Base-by-base conservation (phyloP, 2,888 invertebrate genomes). In the Tridacna gigas region DNA sequence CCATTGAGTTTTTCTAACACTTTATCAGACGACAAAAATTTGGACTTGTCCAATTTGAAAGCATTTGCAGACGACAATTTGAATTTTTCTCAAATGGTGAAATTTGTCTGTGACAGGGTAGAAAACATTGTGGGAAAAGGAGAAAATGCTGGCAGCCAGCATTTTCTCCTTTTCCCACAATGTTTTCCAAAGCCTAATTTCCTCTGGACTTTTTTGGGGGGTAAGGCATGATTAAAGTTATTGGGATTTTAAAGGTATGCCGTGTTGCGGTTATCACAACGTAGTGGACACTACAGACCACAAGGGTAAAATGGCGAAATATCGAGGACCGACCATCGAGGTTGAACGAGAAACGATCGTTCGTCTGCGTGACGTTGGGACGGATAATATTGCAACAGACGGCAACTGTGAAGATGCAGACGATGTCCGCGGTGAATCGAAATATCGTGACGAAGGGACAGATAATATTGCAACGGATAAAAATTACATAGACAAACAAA, bases 341-440 rank as follows among this genome's bases (percentile, higher is more conserved):
- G 74, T 71, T 2, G 80, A 84, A 25, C 78, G 81, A 37, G 84
- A 82, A 74, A 84, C 84, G 5, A 84, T 84, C 37, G 63, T 84
- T 13, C 75, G 84, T 11, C 67, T 84, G 22, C 71, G 79, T 45
- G 84, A 84, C 63, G 82, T 73, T 7, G 84, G 84, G 3, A 82
- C 82, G 25, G 84, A 84, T 61, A 84, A 84, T 22, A 84, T 84
- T 61, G 84, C 84, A 11, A 82, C 76, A 22, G 81, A 81, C 22
- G 48, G 45, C 20, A n/a, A 37, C 37, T 12, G 20, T 26, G 63
- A 74, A 5, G 37, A 47, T 4, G 18, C 71, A 51, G 51, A 25
- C 18, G 51, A 48, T 25, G 12, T 26, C 0, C n/a, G 4, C 63
- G n/a, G 25, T 18, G 45, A 45, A 20, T 67, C 67, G 20, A 71